A percentile compares a stretch with the other conserved stretches of the same genome.
phyloP scores from a whole-genome alignment of 2,888 invertebrate genomes.

The Metacarcinus magister region DNA sequence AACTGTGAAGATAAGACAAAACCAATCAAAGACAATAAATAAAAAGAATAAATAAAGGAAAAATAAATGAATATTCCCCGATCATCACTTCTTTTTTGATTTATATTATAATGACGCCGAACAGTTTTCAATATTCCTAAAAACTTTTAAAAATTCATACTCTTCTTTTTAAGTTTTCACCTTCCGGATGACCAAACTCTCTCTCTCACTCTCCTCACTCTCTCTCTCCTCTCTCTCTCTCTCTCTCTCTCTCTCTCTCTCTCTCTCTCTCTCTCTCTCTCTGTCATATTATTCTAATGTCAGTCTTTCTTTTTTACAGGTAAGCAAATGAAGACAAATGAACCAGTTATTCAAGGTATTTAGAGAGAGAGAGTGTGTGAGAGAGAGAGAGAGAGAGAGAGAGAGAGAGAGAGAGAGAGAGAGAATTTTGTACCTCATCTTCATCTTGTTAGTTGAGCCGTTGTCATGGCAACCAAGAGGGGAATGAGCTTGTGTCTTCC shows the following conservation, averaged over 20 bases:
- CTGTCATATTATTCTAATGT: neutral
- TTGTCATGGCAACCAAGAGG: neutral
- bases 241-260: neutral
- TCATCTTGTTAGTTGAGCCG: neutral
- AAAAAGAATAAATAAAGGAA: neutral
- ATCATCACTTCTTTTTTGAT: constrained; percentile 1
- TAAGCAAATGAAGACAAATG: neutral
- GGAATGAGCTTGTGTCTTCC: neutral
- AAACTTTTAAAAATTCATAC: constrained; percentile 47
- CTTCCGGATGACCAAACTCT: constrained; percentile 6
- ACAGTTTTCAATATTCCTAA: constrained; percentile 23
- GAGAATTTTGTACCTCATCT: neutral
- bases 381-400: constrained; percentile 31
- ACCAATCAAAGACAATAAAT: neutral
- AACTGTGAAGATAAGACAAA: neutral
- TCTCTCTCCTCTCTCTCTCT: constrained; percentile 15
- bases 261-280: neutral
- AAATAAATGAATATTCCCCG: constrained; percentile 11
- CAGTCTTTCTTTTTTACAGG: neutral
- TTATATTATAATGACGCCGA: neutral
- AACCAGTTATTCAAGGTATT: neutral
- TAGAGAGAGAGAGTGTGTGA: constrained; percentile 36
- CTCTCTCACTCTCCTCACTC: constrained; percentile 54
- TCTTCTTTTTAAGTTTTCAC: constrained; percentile 30
- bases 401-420: constrained; percentile 18